Evolutionary conservation across 2,888 invertebrate genomes (phyloP), one percentile per base, ranked within the genome.

Genomic region (Ametastegia equiseti): DNA sequence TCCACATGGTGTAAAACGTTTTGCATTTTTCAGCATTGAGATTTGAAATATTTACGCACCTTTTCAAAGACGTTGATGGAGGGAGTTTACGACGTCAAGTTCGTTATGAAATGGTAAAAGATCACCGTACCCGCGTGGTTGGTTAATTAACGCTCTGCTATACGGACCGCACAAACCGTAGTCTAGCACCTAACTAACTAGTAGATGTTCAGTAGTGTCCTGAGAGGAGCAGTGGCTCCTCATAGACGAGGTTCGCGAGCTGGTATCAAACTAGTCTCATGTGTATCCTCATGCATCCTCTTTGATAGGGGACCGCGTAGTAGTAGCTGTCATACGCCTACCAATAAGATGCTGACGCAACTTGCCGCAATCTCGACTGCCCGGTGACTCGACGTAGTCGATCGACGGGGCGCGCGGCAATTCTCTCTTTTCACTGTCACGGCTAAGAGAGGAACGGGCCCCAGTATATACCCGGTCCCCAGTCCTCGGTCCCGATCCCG

Each of bases 281-380:
- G 63, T 47, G 54, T 54, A 30, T n/a, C n/a, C n/a, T n/a, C n/a
- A n/a, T 54, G 54, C 19, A 80, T 80, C 83, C 83, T 87, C 88
- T 90, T 90, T 90, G 89, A 89, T 89, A 89, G 78, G 6, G n/a
- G 87, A 86, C 87, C 88, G 88, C 88, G 85, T 86, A 87, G 86
- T 88, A 88, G 75, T 78, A 47, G 60, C 78, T 78, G 78, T 63
- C 87, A 87, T 87, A 86, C 87, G 85, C 86, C 87, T 86, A 88
- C 88, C 89, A 89, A 88, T 90, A 89, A 89, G 87, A 90, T 86
- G 87, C 90, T 90, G 89, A 90, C 90, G 90, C 90, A 90, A 90
- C 89, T 88, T 85, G 84, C 84, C 83, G 86, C 88, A 90, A 90
- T 90, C 90, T 90, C 82, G 83, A 85, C 86, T 86, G 86, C 85